Percentiles rank a stretch among this genome's conserved stretches.
Conservation (phyloP, 2,888 invertebrate species). For the Polymixis lichenea region DNA sequence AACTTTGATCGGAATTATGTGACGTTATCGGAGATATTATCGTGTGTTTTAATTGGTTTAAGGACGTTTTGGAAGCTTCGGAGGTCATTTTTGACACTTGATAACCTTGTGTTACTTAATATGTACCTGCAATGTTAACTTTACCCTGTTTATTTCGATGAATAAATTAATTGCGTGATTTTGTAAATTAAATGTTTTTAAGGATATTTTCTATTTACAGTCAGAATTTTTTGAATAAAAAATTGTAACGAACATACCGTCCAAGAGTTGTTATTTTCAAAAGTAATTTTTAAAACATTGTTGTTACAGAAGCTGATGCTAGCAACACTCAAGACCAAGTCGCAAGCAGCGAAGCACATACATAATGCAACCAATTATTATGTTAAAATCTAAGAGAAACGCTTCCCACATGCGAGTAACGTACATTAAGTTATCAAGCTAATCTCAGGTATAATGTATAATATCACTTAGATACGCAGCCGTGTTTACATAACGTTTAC, state of each 20-base stretch:
- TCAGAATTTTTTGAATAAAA: background rate
- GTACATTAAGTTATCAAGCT: conserved; percentile 46
- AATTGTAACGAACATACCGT: background rate
- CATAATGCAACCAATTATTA: conserved; percentile 59
- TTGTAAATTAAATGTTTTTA: background rate
- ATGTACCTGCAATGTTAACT: background rate
- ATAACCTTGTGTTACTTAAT: background rate
- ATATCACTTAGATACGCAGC: conserved; percentile 57
- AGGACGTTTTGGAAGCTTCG: background rate
- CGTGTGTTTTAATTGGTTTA: background rate
- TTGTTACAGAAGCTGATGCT: conserved; percentile 9
- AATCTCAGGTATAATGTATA: conserved; percentile 54
- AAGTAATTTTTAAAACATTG: background rate
- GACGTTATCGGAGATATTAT: conserved; percentile 9
- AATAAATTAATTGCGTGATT: background rate
- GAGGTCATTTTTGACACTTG: background rate
- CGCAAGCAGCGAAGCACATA: conserved; percentile 21
- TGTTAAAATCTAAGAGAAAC: conserved; percentile 56
- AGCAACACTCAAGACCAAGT: conserved; percentile 14
- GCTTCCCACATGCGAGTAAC: conserved; percentile 33
- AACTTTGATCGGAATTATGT: conserved; percentile 29
- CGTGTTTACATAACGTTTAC: conserved; percentile 47
- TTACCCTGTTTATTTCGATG: background rate
- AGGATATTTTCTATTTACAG: background rate
- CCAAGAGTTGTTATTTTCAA: background rate